phyloP scores from a whole-genome alignment of 2,113 vertebrate genomes.

The Anarhynchus alexandrinus region DNA sequence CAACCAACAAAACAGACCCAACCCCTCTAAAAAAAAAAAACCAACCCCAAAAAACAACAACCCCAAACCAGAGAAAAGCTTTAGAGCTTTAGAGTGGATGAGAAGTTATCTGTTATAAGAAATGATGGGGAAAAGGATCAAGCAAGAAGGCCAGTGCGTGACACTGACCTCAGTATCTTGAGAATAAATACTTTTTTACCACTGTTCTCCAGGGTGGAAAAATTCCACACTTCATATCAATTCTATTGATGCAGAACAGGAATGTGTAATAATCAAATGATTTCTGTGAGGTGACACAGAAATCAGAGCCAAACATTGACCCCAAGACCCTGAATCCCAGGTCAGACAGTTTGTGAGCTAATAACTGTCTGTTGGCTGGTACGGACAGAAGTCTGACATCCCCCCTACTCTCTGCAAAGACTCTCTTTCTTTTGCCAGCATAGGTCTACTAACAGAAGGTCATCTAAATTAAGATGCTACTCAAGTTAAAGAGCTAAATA shows the following conservation, averaged over 20 bases:
- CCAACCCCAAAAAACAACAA: no score
- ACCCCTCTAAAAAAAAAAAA: no score
- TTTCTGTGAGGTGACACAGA: background rate
- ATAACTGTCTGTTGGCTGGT: background rate
- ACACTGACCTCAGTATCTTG: background rate
- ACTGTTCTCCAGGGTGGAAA: background rate
- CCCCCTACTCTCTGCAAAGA: background rate
- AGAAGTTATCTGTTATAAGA: background rate
- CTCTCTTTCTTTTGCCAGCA: background rate
- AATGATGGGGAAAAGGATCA: background rate
- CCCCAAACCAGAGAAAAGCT: background rate
- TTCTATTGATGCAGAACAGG: background rate
- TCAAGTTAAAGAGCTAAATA: background rate
- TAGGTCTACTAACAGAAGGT: background rate
- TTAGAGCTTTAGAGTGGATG: background rate
- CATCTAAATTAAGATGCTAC: background rate
- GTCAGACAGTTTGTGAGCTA: background rate
- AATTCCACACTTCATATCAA: background rate
- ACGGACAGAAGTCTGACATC: background rate
- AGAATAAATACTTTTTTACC: background rate
- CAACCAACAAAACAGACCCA: background rate
- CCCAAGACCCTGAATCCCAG: background rate
- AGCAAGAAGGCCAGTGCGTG: background rate
- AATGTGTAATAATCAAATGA: background rate
- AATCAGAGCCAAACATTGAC: background rate